phyloP scores from a whole-genome alignment of 2,888 invertebrate species.

The Lamellibrachia satsuma region DNA sequence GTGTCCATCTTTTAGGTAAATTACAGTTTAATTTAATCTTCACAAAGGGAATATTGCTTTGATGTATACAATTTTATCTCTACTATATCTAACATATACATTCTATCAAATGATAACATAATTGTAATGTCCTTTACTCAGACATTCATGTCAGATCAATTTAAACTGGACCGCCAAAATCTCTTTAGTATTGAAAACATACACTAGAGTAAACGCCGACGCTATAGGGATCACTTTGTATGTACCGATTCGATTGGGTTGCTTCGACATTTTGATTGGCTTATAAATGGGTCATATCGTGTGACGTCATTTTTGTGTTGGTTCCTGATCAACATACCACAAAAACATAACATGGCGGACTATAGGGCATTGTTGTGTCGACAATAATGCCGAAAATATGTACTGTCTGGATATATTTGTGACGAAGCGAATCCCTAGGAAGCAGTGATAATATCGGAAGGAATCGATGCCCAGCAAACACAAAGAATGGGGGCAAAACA shows the following conservation, averaged over 20 bases:
- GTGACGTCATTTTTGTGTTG: constrained; percentile 13
- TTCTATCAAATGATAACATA: too few relatives aligned
- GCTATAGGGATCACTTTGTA: background rate
- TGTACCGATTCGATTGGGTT: background rate
- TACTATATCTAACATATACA: too few relatives aligned
- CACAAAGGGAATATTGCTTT: too few relatives aligned
- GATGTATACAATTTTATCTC: too few relatives aligned
- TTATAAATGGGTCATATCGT: background rate
- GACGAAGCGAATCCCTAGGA: constrained; percentile 17
- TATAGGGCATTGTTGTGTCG: constrained; percentile 17
- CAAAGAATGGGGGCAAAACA: constrained; percentile 57
- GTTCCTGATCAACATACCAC: constrained; percentile 17
- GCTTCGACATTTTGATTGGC: background rate
- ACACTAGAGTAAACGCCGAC: background rate
- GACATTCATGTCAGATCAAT: too few relatives aligned
- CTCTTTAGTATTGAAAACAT: too few relatives aligned
- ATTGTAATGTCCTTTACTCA: too few relatives aligned
- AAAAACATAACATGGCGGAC: background rate
- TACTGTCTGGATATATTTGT: constrained; percentile 2
- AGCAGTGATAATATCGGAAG: constrained; percentile 17
- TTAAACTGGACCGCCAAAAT: too few relatives aligned
- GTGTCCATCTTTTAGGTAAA: too few relatives aligned
- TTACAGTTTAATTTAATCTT: too few relatives aligned
- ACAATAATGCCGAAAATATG: constrained; percentile 11
- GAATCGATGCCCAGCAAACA: constrained; percentile 1